Conservation (phyloP, 1,140 invertebrate species). For the Panagrolaimus sp. region DNA sequence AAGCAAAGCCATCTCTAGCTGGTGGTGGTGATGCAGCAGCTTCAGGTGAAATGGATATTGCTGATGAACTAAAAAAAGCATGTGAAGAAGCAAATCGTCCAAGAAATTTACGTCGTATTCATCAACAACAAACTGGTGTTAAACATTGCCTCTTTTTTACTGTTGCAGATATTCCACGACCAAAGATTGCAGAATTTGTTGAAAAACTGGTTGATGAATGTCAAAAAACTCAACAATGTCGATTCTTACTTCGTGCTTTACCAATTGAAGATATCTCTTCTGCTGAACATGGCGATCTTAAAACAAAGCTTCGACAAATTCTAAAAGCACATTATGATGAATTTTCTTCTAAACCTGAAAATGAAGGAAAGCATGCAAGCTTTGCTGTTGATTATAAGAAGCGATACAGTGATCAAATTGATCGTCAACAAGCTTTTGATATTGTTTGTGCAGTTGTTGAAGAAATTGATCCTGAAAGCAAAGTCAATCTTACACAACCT, state of each 20-base stretch:
- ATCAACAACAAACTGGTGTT: constrained; percentile 14
- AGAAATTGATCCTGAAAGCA: not conserved
- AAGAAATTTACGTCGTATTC: not conserved
- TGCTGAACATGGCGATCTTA: not conserved
- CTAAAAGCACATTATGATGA: not conserved
- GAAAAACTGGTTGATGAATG: constrained; percentile 17
- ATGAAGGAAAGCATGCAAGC: constrained; percentile 1
- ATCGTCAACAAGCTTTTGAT: constrained; percentile 9
- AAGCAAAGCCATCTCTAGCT: too few species aligned
- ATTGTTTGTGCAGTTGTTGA: constrained; percentile 5
- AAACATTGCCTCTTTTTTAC: constrained; percentile 19
- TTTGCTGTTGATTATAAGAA: constrained; percentile 21
- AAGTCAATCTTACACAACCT: constrained; percentile 18
- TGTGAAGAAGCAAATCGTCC: too few species aligned
- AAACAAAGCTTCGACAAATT: not conserved
- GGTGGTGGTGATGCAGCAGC: too few species aligned
- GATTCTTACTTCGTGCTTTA: constrained; percentile 16
- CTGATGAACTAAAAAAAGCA: constrained; percentile 9
- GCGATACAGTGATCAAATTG: constrained; percentile 15
- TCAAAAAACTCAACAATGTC: constrained; percentile 6
- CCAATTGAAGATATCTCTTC: constrained; percentile 10
- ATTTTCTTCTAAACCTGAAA: not conserved
- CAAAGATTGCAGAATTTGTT: not conserved
- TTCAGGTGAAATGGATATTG: not conserved
- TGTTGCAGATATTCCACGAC: not conserved